These are phyloP conservation scores for Zosterops hypoxanthus DNA, from an alignment of 2,113 vertebrate genomes.

Conservation along the genomic window DNA sequence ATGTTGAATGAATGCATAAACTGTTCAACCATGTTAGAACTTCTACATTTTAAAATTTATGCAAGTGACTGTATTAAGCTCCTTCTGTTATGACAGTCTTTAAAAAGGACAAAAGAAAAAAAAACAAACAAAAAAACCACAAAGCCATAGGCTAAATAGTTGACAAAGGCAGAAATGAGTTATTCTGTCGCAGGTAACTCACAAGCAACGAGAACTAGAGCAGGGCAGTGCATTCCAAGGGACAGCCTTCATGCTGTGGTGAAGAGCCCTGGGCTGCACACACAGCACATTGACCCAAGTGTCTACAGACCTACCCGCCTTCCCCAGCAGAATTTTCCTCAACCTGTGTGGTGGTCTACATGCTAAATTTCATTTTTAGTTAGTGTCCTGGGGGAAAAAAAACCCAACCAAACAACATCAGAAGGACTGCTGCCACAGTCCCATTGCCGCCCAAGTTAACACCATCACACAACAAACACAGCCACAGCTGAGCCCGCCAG, in stretches of 20 bases:
- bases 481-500: neutral
- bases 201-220: neutral
- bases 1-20: neutral
- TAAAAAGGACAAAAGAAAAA: neutral
- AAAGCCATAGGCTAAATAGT: neutral
- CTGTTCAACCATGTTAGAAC: neutral
- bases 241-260: neutral
- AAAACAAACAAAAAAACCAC: neutral
- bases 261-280: neutral
- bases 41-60: neutral
- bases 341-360: neutral
- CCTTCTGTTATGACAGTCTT: neutral
- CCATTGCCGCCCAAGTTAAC: neutral
- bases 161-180: neutral
- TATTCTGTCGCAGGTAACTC: neutral
- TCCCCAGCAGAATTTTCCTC: neutral
- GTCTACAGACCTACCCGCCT: neutral
- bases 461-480: neutral
- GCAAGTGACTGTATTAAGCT: neutral
- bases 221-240: neutral
- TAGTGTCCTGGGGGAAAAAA: neutral
- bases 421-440: neutral
- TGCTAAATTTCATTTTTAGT: neutral
- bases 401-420: neutral
- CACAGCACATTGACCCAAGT: rapidly evolving